Evolutionary conservation across 2,888 invertebrate species (phyloP).

Genomic region (Synanthedon myopaeformis): DNA sequence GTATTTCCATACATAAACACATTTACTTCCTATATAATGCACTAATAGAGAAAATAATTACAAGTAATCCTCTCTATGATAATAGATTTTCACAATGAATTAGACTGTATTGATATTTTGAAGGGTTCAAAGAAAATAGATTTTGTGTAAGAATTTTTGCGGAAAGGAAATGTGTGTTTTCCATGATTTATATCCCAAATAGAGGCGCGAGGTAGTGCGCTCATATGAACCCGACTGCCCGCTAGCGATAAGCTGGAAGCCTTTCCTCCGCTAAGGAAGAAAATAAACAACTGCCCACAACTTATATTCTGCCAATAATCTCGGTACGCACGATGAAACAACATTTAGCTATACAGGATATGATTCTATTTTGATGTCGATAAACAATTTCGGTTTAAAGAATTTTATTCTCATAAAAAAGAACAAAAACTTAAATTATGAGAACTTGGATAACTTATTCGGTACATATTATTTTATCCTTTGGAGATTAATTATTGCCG

Average conservation of each 20-base stretch:
- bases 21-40: too few species aligned
- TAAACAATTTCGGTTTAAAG: too few species aligned
- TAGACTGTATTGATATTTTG: not conserved
- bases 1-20: too few species aligned
- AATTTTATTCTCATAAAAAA: too few species aligned
- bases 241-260: constrained; percentile 58
- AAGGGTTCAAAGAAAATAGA: constrained; percentile 43
- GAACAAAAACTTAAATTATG: too few species aligned
- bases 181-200: constrained; percentile 63
- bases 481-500: too few species aligned
- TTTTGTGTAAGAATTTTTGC: constrained; percentile 48
- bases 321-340: constrained; percentile 15
- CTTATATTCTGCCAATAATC: constrained; percentile 52
- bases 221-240: constrained; percentile 51
- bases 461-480: too few species aligned
- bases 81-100: not conserved
- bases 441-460: too few species aligned
- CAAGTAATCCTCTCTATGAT: not conserved
- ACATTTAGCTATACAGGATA: not conserved
- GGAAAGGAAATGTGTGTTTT: constrained; percentile 65
- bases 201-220: constrained; percentile 47
- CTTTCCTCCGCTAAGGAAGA: constrained; percentile 52
- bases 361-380: too few species aligned
- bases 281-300: constrained; percentile 57
- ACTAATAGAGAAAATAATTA: not conserved